phyloP scores from a whole-genome alignment of 2,113 vertebrate species.

The Dascyllus trimaculatus region DNA sequence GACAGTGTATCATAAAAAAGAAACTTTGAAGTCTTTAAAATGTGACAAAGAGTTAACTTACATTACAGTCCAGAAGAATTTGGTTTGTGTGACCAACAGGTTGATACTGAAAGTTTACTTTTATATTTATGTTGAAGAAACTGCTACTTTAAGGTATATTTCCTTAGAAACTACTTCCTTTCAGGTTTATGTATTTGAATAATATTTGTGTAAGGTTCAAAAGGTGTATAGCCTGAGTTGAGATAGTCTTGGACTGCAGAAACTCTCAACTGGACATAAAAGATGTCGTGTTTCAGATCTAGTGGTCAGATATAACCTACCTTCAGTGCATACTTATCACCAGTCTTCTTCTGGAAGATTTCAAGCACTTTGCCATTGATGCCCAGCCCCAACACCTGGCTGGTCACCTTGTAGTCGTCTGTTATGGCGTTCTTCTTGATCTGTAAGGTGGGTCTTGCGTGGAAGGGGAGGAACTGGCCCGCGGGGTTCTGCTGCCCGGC shows the following conservation, averaged over 20 bases:
- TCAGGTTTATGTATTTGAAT: too few relatives aligned
- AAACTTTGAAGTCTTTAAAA: not conserved
- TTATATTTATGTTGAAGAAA: too few relatives aligned
- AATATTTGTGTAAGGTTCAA: too few relatives aligned
- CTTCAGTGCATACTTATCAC: constrained; percentile 94
- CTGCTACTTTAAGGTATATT: too few relatives aligned
- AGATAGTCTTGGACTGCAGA: too few relatives aligned
- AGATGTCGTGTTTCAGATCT: not conserved
- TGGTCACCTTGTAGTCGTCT: constrained; percentile 97
- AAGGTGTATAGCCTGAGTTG: too few relatives aligned
- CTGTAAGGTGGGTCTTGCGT: constrained; percentile 86
- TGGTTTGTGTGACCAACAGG: too few relatives aligned
- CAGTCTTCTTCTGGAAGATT: constrained; percentile 91
- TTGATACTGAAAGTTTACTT: too few relatives aligned
- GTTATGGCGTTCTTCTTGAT: constrained; percentile 95
- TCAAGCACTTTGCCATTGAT: constrained; percentile 97
- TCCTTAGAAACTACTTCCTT: too few relatives aligned
- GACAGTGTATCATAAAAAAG: not conserved
- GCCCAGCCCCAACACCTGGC: constrained; percentile 93
- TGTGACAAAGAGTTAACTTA: not conserved
- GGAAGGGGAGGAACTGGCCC: constrained; percentile 83
- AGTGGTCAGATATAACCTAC: constrained; percentile 69
- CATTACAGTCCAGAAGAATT: too few relatives aligned
- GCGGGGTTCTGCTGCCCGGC: constrained; percentile 76
- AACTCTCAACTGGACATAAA: too few relatives aligned